A percentile compares a stretch with the other conserved stretches of the same genome.
Conservation (phyloP, 2,113 vertebrate genomes). For the Agapornis roseicollis region DNA sequence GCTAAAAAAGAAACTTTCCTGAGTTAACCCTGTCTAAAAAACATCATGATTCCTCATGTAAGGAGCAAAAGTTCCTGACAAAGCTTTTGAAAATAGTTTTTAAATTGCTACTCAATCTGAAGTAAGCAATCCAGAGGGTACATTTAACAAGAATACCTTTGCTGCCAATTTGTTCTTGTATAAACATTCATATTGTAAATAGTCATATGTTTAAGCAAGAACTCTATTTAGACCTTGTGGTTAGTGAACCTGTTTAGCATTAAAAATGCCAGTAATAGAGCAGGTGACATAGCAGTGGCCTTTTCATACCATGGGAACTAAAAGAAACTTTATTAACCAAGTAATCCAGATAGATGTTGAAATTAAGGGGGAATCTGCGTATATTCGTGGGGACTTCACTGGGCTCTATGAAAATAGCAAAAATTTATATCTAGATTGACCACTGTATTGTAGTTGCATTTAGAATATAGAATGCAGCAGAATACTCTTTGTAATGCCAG, state of each 20-base stretch:
- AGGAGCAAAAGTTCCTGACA: background rate
- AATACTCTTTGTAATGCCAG: background rate
- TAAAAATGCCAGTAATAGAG: background rate
- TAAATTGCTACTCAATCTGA: background rate
- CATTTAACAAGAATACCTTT: constrained; percentile 9
- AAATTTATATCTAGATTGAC: background rate
- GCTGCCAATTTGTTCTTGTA: background rate
- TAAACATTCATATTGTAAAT: constrained; percentile 2
- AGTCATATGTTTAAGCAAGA: background rate
- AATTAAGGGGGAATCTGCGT: background rate
- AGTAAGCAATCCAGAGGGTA: background rate
- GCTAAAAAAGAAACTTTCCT: background rate
- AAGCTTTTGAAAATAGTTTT: background rate
- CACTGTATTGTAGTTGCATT: background rate
- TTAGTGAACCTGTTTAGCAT: background rate
- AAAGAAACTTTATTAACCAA: background rate
- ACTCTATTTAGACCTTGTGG: background rate
- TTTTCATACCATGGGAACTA: background rate
- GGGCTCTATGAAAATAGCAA: background rate
- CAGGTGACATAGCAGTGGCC: background rate
- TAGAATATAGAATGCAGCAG: background rate
- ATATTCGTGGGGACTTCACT: background rate
- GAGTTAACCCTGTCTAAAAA: background rate
- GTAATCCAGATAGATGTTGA: background rate
- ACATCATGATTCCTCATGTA: background rate